Evolutionary conservation across 2,113 vertebrate species (phyloP), one percentile per base, ranked within the genome.

Genomic region (Coracopsis vasa): DNA sequence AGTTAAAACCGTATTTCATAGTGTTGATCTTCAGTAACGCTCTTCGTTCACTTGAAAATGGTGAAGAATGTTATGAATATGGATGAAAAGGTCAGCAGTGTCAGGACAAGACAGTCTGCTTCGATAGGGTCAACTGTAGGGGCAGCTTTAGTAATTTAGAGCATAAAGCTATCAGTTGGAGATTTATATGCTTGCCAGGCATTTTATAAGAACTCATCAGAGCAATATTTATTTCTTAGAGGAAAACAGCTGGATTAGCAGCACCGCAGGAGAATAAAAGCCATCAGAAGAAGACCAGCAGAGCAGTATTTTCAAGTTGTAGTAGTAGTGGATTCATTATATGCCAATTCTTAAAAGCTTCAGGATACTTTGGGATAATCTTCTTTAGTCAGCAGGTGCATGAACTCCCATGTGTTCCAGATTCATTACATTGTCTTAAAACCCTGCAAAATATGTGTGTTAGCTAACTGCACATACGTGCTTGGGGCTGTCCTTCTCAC

Each of bases 91-190:
- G 67, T 96, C 86, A 80, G 27, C 10, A 29, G 56, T 41, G 60
- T 87, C 69, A 87, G 83, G 35, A 93, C 4, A 4, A 94, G 83
- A 28, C 45, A 95, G 47, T 23, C 78, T 33, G 33, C 87, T 93
- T 90, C 19, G 2, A 45, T 54, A 39, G 65, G 88, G 78, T 90
- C 83, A 88, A 15, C 80, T 61, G 21, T 54, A 66, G 44, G 82
- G 48, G 53, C 66, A 88, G 74, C 35, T 94, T 86, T 50, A 82
- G 88, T 92, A 92, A 94, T 94, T 91, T 74, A 88, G 42, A 67
- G 44, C 33, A 21, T 54, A 66, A 71, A 83, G 27, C n/a, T 51
- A 62, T 89, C 50, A 51, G 47, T 2, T 51, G 56, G 62, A 86
- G 47, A 58, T 86, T 77, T 87, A 87, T 65, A 31, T 67, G 75